Evolutionary conservation across 2,888 invertebrate genomes (phyloP), one percentile per base, ranked within the genome.

Genomic region (Thereva nobilitata): DNA sequence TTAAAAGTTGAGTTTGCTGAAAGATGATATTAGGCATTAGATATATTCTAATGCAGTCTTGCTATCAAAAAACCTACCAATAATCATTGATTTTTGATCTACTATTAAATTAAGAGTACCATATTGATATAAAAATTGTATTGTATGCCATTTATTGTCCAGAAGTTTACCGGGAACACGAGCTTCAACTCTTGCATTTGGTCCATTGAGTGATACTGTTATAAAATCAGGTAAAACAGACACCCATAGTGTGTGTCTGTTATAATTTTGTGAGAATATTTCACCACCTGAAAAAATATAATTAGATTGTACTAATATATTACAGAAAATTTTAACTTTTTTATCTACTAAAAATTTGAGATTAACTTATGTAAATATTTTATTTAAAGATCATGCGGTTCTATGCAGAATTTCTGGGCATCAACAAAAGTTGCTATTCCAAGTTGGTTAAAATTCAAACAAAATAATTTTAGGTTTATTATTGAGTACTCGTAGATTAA

Each of bases 81-180:
- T 79, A 66, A 81, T 73, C 71, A 77, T 77, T 50, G 78, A 74
- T 71, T 77, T 77, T 67, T 78, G 76, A 75, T 81, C 81, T 70
- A 81, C 77, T 67, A 79, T 77, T 72, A 81, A 73, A 74, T 78
- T 78, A 52, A 81, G 75, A 72, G 77, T 79, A 4, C 81, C 81
- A 70, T 79, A 79, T 73, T 80, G 80, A 72, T 80, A 79, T 69
- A 81, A 76, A 68, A 81, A 81, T 72, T 81, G 80, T 67, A 81
- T 74, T 56, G 80, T 81, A 80, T 93, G 91, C 93, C 93, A 93
- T 75, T 83, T 86, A 81, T 93, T 93, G 83, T 93, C 89, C 67
- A 92, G 83, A 71, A 91, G 86, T 75, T 87, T 86, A 68, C 86
- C 87, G 63, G 83, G 83, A 67, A 92, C 82, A 68, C 84, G 86